A percentile compares a stretch with the other conserved stretches of the same genome.
These are phyloP conservation scores for Drosophila orosa DNA, from an alignment of 1,140 invertebrate genomes.

Conservation along the genomic window DNA sequence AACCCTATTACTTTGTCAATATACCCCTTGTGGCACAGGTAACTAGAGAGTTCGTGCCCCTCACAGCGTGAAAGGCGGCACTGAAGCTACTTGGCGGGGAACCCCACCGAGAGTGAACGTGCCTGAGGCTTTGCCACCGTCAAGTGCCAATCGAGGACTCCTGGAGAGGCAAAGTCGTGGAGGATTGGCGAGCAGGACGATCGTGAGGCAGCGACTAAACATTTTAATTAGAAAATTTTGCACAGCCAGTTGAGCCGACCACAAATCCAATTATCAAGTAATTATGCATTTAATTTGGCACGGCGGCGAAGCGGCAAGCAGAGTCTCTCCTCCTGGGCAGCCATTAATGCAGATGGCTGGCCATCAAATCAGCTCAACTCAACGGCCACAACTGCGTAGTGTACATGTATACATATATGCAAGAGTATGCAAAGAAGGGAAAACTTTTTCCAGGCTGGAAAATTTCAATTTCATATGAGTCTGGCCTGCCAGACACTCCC, in stretches of 20 bases:
- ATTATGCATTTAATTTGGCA: slow-evolving; percentile 80
- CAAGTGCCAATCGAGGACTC: slow-evolving; percentile 57
- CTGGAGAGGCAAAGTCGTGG: slow-evolving; percentile 16
- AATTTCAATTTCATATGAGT: slow-evolving; percentile 67
- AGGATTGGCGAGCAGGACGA: slow-evolving; percentile 18
- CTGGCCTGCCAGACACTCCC: slow-evolving; percentile 17
- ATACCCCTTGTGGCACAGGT: slow-evolving; percentile 14
- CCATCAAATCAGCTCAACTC: slow-evolving; percentile 57
- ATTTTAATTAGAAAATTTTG: slow-evolving; percentile 80
- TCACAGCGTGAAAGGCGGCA: slow-evolving; percentile 23
- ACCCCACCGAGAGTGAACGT: slow-evolving; percentile 51
- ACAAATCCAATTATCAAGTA: slow-evolving; percentile 81
- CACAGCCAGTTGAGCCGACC: slow-evolving; percentile 74
- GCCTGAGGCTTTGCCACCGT: slow-evolving; percentile 50
- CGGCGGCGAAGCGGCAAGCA: slow-evolving; percentile 20
- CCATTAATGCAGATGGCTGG: slow-evolving; percentile 51
- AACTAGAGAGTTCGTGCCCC: neutral
- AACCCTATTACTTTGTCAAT: neutral
- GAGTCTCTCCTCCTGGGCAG: slow-evolving; percentile 21
- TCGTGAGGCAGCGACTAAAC: slow-evolving; percentile 57
- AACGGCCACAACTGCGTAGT: slow-evolving; percentile 12
- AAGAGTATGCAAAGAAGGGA: slow-evolving; percentile 36
- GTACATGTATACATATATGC: neutral
- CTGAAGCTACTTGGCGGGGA: slow-evolving; percentile 45
- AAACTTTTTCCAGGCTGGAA: slow-evolving; percentile 57